Evolutionary conservation across 2,888 invertebrate genomes (phyloP).

Genomic region (Drosophila greeni): DNA sequence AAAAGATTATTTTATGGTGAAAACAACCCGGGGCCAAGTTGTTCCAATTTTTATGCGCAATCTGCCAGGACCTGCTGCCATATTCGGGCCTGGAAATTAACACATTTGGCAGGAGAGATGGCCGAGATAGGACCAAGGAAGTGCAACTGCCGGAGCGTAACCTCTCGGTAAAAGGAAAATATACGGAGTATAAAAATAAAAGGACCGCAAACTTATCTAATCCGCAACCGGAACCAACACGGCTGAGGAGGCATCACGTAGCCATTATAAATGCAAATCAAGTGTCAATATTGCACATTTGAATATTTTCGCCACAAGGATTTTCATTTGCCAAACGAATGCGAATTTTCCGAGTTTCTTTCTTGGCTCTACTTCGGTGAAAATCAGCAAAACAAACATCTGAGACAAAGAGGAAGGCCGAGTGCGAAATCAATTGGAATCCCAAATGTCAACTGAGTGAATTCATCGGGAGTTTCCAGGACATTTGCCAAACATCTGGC

Average conservation of each 20-base stretch:
- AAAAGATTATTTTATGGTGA: slow-evolving; percentile 74
- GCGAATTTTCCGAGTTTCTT: slow-evolving; percentile 33
- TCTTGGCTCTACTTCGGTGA: slow-evolving; percentile 14
- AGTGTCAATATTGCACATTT: slow-evolving; percentile 65
- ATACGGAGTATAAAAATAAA: neutral
- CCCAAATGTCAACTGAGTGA: slow-evolving; percentile 71
- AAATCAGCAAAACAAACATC: slow-evolving; percentile 64
- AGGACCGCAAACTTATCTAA: slow-evolving; percentile 15
- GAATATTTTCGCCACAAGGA: slow-evolving; percentile 60
- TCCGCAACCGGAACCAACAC: slow-evolving; percentile 30
- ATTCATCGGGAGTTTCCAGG: slow-evolving; percentile 36
- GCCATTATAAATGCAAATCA: slow-evolving; percentile 75
- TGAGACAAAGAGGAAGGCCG: slow-evolving; percentile 20
- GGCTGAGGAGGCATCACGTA: slow-evolving; percentile 55
- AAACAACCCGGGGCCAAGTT: slow-evolving; percentile 67
- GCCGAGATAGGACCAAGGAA: slow-evolving; percentile 21
- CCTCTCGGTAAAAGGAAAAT: slow-evolving; percentile 20
- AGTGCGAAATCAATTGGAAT: slow-evolving; percentile 70
- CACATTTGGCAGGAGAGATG: slow-evolving; percentile 32
- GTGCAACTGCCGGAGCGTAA: slow-evolving; percentile 17
- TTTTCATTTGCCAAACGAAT: slow-evolving; percentile 55
- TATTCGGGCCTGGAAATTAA: slow-evolving; percentile 31
- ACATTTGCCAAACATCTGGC: slow-evolving; percentile 41
- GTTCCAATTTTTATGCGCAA: slow-evolving; percentile 47
- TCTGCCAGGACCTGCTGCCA: slow-evolving; percentile 23